A percentile compares a stretch with the other conserved stretches of the same genome.
These are phyloP conservation scores for Drosophila atripex DNA, from an alignment of 2,888 invertebrate species.

Conservation along the genomic window DNA sequence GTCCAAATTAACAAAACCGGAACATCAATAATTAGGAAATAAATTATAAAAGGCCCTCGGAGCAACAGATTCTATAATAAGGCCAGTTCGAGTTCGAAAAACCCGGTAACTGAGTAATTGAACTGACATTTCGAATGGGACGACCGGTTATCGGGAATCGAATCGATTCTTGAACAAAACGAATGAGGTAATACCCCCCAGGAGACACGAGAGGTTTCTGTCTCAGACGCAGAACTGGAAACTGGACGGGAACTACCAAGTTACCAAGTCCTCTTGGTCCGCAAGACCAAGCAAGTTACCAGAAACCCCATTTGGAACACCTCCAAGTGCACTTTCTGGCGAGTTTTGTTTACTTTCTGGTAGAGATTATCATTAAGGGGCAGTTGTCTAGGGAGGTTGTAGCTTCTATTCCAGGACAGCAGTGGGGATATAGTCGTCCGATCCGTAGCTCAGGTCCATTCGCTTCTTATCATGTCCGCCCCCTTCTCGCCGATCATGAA, in stretches of 20 bases:
- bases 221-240: neutral
- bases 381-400: neutral
- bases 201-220: neutral
- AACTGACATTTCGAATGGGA: neutral
- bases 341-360: too few relatives aligned
- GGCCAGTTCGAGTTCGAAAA: constrained; percentile 3
- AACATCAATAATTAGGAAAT: neutral
- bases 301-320: too few relatives aligned
- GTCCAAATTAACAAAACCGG: too few relatives aligned
- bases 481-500: constrained; percentile 90
- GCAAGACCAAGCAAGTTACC: too few relatives aligned
- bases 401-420: neutral
- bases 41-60: neutral
- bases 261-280: too few relatives aligned
- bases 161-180: neutral
- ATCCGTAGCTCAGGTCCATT: constrained; percentile 44
- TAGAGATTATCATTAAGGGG: too few relatives aligned
- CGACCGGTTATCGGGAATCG: neutral
- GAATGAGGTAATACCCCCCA: neutral
- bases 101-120: neutral
- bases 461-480: constrained; percentile 86
- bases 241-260: neutral
- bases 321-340: too few relatives aligned
- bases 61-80: neutral
- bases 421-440: too few relatives aligned